phyloP scores from a whole-genome alignment of 2,797 vertebrate species.

The Alauda arvensis region DNA sequence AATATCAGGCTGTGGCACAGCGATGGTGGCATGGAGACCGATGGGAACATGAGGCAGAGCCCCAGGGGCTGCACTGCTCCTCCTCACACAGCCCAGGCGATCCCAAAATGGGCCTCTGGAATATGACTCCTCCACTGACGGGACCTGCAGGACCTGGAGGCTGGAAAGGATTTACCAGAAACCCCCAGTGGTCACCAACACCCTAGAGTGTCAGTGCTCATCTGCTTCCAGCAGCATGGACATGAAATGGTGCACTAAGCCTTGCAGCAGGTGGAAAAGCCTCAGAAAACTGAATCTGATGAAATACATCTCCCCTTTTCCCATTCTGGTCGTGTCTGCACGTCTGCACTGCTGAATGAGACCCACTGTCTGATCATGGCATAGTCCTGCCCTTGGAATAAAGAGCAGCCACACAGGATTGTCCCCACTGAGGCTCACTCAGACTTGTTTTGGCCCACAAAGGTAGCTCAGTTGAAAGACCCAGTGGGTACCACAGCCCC shows the following conservation, averaged over 20 bases:
- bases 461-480: background rate
- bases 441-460: background rate
- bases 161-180: background rate
- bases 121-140: background rate
- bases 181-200: background rate
- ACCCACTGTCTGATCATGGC: background rate
- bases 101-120: background rate
- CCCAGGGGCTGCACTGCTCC: background rate
- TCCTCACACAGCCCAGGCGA: background rate
- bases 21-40: rapidly evolving
- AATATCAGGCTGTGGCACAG: too few species aligned
- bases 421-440: rapidly evolving
- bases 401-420: background rate
- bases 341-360: background rate
- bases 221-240: background rate
- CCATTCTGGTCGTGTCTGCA: background rate
- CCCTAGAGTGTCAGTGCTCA: background rate
- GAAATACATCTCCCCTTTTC: background rate
- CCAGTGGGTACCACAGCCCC: rapidly evolving
- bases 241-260: background rate
- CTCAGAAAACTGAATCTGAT: background rate
- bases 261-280: background rate
- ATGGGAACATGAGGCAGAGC: background rate
- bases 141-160: background rate
- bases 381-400: rapidly evolving